A percentile compares a stretch with the other conserved stretches of the same genome.
These are phyloP conservation scores for Oreochromis tanganicae DNA, from an alignment of 2,113 vertebrate species.

Conservation along the genomic window DNA sequence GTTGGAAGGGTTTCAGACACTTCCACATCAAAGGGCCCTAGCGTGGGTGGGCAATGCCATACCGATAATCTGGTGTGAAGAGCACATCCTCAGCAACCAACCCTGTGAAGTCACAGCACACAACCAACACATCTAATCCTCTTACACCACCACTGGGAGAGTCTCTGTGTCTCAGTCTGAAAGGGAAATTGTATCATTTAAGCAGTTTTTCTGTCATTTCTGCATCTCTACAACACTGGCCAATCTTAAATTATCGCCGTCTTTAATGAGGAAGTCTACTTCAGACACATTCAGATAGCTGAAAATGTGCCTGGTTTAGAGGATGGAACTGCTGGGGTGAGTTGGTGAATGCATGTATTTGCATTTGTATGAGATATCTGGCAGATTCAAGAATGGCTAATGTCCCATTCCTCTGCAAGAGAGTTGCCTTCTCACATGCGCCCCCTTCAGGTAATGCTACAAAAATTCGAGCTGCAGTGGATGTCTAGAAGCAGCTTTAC, in stretches of 20 bases:
- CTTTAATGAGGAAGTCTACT: not conserved
- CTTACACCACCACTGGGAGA: not conserved
- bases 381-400: not conserved
- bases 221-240: not conserved
- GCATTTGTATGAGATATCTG: not conserved
- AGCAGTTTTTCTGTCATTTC: not conserved
- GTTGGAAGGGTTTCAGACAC: constrained; percentile 39
- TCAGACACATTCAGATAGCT: not conserved
- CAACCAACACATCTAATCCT: constrained; percentile 11
- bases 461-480: not conserved
- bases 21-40: constrained; percentile 28
- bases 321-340: not conserved
- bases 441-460: not conserved
- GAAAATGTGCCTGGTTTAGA: not conserved
- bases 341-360: not conserved
- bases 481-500: not conserved
- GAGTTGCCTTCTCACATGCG: not conserved
- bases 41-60: constrained; percentile 29
- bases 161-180: not conserved
- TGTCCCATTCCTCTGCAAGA: not conserved
- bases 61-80: constrained; percentile 45
- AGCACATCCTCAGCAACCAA: constrained; percentile 21
- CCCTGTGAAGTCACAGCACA: not conserved
- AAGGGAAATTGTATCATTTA: not conserved
- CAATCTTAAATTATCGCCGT: not conserved